Conservation (phyloP, 2,113 vertebrate genomes). For the Salvelinus namaycush region DNA sequence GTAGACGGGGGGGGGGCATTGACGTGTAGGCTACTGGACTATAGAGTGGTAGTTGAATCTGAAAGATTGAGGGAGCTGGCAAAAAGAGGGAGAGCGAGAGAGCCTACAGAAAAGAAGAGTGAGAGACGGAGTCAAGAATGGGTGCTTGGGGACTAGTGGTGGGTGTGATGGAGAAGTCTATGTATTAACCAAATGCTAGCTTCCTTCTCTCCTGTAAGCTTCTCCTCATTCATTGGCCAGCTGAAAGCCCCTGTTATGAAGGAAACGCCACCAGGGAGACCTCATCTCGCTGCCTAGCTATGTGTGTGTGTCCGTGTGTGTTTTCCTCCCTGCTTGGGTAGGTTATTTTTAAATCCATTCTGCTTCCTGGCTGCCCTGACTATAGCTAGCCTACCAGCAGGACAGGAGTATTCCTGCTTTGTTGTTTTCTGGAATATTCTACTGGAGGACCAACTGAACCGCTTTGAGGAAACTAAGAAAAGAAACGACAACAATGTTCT, state of each 20-base stretch:
- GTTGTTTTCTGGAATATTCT: conserved; percentile 44
- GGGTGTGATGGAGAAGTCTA: conserved; percentile 36
- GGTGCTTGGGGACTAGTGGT: neutral
- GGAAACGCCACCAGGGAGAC: conserved; percentile 79
- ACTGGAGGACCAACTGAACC: too few species aligned
- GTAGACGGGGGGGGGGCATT: conserved; percentile 10
- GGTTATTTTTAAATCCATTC: conserved; percentile 77
- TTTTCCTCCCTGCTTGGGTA: conserved; percentile 66
- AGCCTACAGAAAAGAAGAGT: neutral
- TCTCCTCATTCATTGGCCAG: conserved; percentile 71
- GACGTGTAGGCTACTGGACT: neutral
- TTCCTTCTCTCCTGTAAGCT: conserved; percentile 42
- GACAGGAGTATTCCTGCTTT: conserved; percentile 64
- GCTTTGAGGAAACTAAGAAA: conserved; percentile 40
- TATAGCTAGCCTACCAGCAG: conserved; percentile 50
- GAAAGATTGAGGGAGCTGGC: conserved; percentile 29
- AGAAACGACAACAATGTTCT: conserved; percentile 70
- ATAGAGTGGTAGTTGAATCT: conserved; percentile 36
- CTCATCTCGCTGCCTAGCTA: conserved; percentile 62
- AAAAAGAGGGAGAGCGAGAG: conserved; percentile 34
- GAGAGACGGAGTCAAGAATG: neutral
- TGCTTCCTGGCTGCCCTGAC: conserved; percentile 66
- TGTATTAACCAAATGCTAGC: conserved; percentile 56
- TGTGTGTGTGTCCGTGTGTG: conserved; percentile 24
- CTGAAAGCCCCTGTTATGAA: conserved; percentile 66